Evolutionary conservation across 2,888 invertebrate genomes (phyloP).

Genomic region (Mesochorus sp.): DNA sequence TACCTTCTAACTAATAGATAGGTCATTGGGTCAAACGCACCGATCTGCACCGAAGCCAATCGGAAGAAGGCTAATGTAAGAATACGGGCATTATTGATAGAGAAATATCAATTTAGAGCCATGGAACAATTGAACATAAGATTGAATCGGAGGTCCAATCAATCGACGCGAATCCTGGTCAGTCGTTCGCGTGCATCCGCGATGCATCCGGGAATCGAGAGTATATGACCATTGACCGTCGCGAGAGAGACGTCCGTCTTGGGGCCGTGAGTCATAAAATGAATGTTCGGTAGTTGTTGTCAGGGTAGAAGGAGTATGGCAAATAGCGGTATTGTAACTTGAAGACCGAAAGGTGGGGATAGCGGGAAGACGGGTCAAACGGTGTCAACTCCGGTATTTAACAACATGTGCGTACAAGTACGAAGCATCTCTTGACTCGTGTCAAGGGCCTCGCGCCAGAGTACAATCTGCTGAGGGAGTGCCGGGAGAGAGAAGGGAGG

Average conservation of each 20-base stretch:
- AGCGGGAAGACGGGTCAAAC: conserved; percentile 79
- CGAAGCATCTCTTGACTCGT: conserved; percentile 65
- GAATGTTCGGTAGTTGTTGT: conserved; percentile 54
- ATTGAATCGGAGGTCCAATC: neutral
- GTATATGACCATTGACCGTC: conserved; percentile 60
- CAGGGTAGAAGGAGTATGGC: conserved; percentile 46
- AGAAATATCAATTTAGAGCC: no score
- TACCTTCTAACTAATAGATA: no score
- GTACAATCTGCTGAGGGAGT: no score
- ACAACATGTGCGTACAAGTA: conserved; percentile 72
- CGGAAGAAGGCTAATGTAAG: no score
- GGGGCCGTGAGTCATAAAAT: conserved; percentile 64
- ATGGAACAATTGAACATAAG: no score
- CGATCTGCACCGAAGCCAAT: no score
- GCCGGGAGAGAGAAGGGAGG: neutral
- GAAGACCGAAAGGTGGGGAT: conserved; percentile 61
- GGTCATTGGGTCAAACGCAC: no score
- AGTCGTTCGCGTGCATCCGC: neutral
- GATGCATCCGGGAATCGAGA: conserved; percentile 1
- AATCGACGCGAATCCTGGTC: conserved; percentile 1
- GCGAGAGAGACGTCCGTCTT: no score
- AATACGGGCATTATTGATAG: no score
- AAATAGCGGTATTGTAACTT: conserved; percentile 27
- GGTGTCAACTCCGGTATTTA: conserved; percentile 80
- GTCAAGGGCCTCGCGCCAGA: conserved; percentile 73